Evolutionary conservation across 2,113 vertebrate species (phyloP).

Genomic region (Hipposideros armiger): DNA sequence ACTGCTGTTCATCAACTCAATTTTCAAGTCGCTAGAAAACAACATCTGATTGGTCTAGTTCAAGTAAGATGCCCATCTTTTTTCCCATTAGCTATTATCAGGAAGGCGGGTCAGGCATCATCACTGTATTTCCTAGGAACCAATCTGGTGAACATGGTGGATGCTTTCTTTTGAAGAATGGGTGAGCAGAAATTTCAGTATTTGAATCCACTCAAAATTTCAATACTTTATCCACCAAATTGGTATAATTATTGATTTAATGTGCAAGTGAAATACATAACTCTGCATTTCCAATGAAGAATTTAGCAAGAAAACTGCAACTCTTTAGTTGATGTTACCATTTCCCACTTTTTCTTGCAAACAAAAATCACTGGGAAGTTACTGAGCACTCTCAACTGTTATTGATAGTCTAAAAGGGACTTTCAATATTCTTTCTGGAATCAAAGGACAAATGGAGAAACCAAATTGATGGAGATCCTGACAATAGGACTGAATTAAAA

Average conservation of each 20-base stretch:
- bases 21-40: background rate
- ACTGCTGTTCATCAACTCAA: background rate
- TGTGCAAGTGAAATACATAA: background rate
- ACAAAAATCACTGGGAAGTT: background rate
- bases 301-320: slow-evolving; percentile 1
- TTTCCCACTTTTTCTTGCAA: slow-evolving; percentile 29
- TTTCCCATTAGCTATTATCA: background rate
- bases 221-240: background rate
- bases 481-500: slow-evolving; percentile 3
- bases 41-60: background rate
- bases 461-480: background rate
- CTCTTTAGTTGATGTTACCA: background rate
- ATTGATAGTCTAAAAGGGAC: background rate
- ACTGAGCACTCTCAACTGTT: background rate
- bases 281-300: slow-evolving; percentile 15
- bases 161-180: background rate
- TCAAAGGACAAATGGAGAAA: background rate
- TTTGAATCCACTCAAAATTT: background rate
- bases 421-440: background rate
- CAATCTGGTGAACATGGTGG: background rate
- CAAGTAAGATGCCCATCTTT: background rate
- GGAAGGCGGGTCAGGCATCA: background rate
- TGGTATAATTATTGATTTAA: slow-evolving; percentile 53
- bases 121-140: background rate
- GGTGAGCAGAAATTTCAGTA: background rate